Evolutionary conservation across 2,113 vertebrate species (phyloP), one percentile per base, ranked within the genome.

Genomic region (Oncorhynchus mykiss): DNA sequence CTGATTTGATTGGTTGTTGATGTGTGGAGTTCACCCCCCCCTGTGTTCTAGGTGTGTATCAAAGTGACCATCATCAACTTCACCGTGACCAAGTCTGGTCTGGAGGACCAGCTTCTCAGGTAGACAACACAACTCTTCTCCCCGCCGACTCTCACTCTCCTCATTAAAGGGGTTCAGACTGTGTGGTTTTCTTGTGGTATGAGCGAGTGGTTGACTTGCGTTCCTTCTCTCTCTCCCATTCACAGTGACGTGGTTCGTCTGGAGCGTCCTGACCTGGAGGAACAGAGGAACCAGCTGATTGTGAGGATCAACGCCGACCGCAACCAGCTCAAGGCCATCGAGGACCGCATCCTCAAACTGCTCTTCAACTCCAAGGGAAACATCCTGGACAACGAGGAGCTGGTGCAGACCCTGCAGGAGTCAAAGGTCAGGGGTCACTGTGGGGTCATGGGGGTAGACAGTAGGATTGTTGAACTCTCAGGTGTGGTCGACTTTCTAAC

Each of bases 11-110:
- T 39, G 59, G 22, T 59, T 16, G 7, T 12, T 45, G 39, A 45
- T 12, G 39, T 45, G 39, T 45, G 39, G 39, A 45, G 5, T 74
- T 54, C 24, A 22, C 8, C 25, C 25, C 6, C 49, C 4, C 49
- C 4, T 31, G 13, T 65, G 72, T 88, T 87, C 64, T 80, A 96
- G 96, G 95, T 96, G n/a, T 96, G 96, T 81, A 96, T 97, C 78
- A 96, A 96, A 93, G 96, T 96, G 71, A 97, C 96, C 57, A 92
- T 96, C 77, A 96, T 97, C 79, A 97, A 96, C 87, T 96, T 96
- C 85, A 96, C 95, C 6, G 96, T 97, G 73, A 96, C 95, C 20
- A 94, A 88, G 80, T 95, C 95, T 60, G 96, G 96, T 57, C 88
- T 97, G 70, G 96, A 97, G 74, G 95, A 97, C 84, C 95, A 96